Evolutionary conservation across 2,888 invertebrate species (phyloP).

Genomic region (Homarus gammarus): DNA sequence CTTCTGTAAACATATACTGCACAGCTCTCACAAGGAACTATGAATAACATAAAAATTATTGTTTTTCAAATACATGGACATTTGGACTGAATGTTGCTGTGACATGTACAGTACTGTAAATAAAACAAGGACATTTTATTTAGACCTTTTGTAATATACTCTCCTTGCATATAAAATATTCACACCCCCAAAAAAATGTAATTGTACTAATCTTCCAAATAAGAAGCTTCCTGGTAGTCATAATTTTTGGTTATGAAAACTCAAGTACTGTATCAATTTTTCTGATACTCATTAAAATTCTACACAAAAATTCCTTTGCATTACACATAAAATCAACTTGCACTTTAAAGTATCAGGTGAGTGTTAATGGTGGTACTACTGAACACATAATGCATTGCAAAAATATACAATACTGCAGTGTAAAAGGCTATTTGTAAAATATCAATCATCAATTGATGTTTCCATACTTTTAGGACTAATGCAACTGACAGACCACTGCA

Average conservation of each 20-base stretch:
- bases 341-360: slow-evolving; percentile 9
- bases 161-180: not conserved
- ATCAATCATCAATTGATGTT: not conserved
- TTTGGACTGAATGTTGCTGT: not conserved
- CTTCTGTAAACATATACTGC: not conserved
- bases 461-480: not conserved
- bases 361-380: not conserved
- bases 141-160: not conserved
- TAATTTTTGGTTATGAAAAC: not conserved
- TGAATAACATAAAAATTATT: not conserved
- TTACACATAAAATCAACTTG: slow-evolving; percentile 11
- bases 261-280: not conserved
- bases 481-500: not conserved
- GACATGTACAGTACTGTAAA: not conserved
- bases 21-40: not conserved
- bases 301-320: not conserved
- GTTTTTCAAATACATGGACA: not conserved
- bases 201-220: not conserved
- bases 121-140: not conserved
- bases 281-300: not conserved
- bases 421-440: not conserved
- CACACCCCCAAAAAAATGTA: too few species aligned
- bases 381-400: not conserved
- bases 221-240: not conserved
- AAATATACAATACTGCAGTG: not conserved